Conservation (phyloP, 2,113 vertebrate species). For the Pseudolaguvia tuberculata region DNA sequence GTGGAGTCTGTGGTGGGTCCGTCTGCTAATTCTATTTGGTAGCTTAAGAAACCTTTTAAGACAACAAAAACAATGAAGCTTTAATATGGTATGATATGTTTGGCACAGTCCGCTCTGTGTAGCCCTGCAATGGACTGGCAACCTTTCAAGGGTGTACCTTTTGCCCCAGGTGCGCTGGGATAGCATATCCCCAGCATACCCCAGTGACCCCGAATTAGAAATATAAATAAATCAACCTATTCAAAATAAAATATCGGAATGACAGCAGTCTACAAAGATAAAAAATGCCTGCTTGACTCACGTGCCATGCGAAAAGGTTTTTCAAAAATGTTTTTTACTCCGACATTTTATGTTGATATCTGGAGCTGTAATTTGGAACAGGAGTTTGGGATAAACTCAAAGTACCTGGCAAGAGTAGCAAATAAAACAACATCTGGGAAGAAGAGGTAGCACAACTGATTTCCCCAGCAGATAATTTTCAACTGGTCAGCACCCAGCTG, state of each 20-base stretch:
- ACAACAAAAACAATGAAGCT: too few relatives aligned
- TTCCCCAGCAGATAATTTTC: slow-evolving; percentile 50
- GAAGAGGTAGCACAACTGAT: slow-evolving; percentile 48
- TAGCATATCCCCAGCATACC: neutral
- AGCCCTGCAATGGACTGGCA: too few relatives aligned
- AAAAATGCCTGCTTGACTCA: slow-evolving; percentile 2
- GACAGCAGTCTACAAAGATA: neutral
- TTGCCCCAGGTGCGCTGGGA: too few relatives aligned
- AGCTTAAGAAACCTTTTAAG: neutral
- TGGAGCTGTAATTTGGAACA: slow-evolving; percentile 33
- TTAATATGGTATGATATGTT: neutral
- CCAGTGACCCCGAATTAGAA: too few relatives aligned
- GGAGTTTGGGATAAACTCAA: slow-evolving; percentile 35
- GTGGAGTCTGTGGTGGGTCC: slow-evolving; percentile 17
- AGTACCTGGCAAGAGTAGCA: slow-evolving; percentile 40
- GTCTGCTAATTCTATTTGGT: slow-evolving; percentile 12
- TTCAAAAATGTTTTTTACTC: neutral
- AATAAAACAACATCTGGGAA: slow-evolving; percentile 36
- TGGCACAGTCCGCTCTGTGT: too few relatives aligned
- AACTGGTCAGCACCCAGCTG: slow-evolving; percentile 51
- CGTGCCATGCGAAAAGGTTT: neutral
- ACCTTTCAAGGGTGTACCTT: too few relatives aligned
- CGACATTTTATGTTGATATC: neutral
- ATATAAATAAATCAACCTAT: neutral
- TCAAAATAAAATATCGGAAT: neutral